Base-by-base conservation (phyloP, 2,797 vertebrate species). In the Bradypodion pumilum region DNA sequence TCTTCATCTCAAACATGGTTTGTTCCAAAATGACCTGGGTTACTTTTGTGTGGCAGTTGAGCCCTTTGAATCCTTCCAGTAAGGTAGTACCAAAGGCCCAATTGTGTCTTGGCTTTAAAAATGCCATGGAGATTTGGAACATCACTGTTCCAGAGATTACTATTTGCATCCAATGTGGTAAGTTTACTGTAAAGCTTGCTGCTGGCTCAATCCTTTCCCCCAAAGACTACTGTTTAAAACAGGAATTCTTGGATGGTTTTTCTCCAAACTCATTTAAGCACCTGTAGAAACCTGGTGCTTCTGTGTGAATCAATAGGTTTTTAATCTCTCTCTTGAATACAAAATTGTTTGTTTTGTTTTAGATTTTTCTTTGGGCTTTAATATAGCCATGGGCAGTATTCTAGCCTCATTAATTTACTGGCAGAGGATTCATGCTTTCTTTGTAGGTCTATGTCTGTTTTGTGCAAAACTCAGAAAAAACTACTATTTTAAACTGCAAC, bases 101-200 rank as follows among this genome's bases (percentile, higher is more conserved):
- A 49, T 49, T 49, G 8, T 7, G 46, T 12, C 13, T 49, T 49
- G 46, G 46, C 46, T 49, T 49, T 49, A 49, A 49, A 49, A 49
- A 49, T 49, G 7, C 46, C 7, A 12, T 49, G 46, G 46, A 46
- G 46, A 49, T 49, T 49, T 49, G 13, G 46, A 5, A 49, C 46
- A 49, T 49, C n/a, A n/a, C n/a, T n/a, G n/a, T n/a, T n/a, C n/a
- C n/a, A n/a, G n/a, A n/a, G n/a, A n/a, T n/a, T n/a, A 49, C 46
- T 49, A 12, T 0, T 0, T 56, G 40, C 16, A 40, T 80, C 79
- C 62, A 1, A 0, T 32, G 32, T 80, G 16, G 62, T 0, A 0
- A 3, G 49, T 42, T 90, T 85, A 68, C 29, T 76, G 81, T 73
- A 78, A 77, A 56, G 37, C 12, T 10, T 32, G 1, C 29, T 52